Evolutionary conservation across 2,797 vertebrate species (phyloP).

Genomic region (Scomberomorus guttatus): DNA sequence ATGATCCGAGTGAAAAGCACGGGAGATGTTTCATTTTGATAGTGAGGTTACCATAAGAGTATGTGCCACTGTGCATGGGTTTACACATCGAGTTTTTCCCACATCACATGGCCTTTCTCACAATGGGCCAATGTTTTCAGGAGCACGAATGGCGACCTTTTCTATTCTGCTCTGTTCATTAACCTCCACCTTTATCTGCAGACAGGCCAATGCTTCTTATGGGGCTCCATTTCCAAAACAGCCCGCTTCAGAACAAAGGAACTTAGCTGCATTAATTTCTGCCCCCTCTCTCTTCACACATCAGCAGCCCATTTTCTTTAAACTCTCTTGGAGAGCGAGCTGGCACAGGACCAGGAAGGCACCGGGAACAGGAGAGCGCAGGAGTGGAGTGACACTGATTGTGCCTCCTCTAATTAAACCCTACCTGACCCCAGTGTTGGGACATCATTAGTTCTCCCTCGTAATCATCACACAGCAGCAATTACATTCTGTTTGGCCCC

Average conservation of each 20-base stretch:
- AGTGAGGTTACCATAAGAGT: slow-evolving; percentile 20
- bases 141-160: slow-evolving; percentile 52
- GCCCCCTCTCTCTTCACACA: slow-evolving; percentile 57
- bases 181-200: slow-evolving; percentile 74
- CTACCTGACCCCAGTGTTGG: slow-evolving; percentile 95
- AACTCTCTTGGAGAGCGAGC: slow-evolving; percentile 61
- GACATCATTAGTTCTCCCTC: slow-evolving; percentile 95
- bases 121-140: slow-evolving; percentile 36
- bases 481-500: slow-evolving; percentile 92
- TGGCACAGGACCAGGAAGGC: slow-evolving; percentile 80
- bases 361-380: slow-evolving; percentile 66
- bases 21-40: slow-evolving; percentile 33
- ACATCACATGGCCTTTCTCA: slow-evolving; percentile 23
- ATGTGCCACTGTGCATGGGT: not conserved
- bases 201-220: slow-evolving; percentile 58
- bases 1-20: slow-evolving; percentile 30
- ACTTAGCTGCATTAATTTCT: slow-evolving; percentile 62
- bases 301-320: slow-evolving; percentile 74
- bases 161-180: slow-evolving; percentile 66
- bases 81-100: slow-evolving; percentile 14
- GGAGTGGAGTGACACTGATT: slow-evolving; percentile 86
- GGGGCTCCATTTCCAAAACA: slow-evolving; percentile 71
- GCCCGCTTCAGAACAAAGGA: slow-evolving; percentile 65
- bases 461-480: slow-evolving; percentile 92
- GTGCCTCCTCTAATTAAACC: slow-evolving; percentile 97